Conservation (phyloP, 2,113 vertebrate species). For the Sterrhoptilus dennistouni region DNA sequence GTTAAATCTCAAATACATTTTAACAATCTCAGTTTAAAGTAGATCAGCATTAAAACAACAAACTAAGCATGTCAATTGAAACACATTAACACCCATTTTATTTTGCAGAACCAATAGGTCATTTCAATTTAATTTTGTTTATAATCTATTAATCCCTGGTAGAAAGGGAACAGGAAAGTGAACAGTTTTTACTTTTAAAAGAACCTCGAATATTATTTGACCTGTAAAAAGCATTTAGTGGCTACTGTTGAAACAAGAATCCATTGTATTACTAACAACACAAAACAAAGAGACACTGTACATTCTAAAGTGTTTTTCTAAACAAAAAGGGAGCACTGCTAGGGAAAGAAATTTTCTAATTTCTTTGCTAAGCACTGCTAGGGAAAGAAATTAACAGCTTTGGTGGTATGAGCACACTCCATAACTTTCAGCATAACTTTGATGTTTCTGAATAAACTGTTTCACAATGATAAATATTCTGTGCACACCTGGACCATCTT, state of each 20-base stretch:
- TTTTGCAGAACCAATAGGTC: neutral
- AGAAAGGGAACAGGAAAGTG: neutral
- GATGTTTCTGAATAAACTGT: neutral
- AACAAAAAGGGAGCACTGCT: neutral
- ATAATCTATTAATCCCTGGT: neutral
- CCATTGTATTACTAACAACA: neutral
- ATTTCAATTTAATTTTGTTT: slow-evolving; percentile 32
- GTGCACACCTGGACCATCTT: neutral
- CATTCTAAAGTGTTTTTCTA: neutral
- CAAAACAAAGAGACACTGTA: neutral
- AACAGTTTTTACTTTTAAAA: neutral
- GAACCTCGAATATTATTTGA: neutral
- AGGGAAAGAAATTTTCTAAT: neutral
- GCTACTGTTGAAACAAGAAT: neutral
- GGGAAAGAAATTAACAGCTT: neutral
- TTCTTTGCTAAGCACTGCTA: neutral
- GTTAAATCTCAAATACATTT: neutral
- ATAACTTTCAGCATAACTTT: neutral
- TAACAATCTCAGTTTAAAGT: neutral
- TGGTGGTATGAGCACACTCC: neutral
- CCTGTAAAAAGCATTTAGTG: neutral
- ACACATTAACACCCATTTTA: neutral
- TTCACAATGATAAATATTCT: neutral
- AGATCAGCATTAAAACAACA: neutral
- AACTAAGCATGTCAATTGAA: slow-evolving; percentile 22